A percentile compares a stretch with the other conserved stretches of the same genome.
Conservation (phyloP, 2,888 invertebrate genomes). For the Cybosia mesomella region DNA sequence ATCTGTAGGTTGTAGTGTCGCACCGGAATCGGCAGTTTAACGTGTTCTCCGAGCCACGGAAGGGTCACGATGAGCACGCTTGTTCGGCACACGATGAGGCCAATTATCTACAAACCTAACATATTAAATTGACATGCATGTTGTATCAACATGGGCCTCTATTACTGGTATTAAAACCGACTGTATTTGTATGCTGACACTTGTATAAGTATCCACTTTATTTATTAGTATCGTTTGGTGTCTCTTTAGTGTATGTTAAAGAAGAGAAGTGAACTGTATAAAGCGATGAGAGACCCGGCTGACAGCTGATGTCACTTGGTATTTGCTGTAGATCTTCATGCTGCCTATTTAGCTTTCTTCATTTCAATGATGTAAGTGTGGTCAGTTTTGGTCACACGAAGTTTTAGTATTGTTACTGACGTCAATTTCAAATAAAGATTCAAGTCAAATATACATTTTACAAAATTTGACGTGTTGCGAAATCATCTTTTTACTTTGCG, state of each 20-base stretch:
- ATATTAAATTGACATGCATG: background rate
- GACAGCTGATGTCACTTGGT: background rate
- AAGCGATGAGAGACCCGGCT: background rate
- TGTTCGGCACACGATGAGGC: slow-evolving; percentile 9
- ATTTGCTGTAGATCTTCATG: background rate
- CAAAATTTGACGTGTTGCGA: too few relatives aligned
- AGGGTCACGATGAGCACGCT: slow-evolving; percentile 17
- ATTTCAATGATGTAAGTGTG: too few relatives aligned
- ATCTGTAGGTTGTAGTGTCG: slow-evolving; percentile 8
- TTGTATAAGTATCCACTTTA: background rate
- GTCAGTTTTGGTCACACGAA: too few relatives aligned
- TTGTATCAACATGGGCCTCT: background rate
- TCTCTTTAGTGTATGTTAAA: background rate
- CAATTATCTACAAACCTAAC: slow-evolving; percentile 11
- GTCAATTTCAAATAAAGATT: too few relatives aligned
- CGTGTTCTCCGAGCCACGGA: slow-evolving; percentile 15
- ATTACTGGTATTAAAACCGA: background rate
- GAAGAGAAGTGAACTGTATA: background rate
- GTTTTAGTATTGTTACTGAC: too few relatives aligned
- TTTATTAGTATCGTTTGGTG: background rate
- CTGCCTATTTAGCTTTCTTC: background rate
- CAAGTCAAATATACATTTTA: too few relatives aligned
- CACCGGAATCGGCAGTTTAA: slow-evolving; percentile 16
- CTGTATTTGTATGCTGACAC: background rate
- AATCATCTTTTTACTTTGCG: too few relatives aligned